Evolutionary conservation across 2,797 vertebrate genomes (phyloP).

Genomic region (Eulemur mongoz): DNA sequence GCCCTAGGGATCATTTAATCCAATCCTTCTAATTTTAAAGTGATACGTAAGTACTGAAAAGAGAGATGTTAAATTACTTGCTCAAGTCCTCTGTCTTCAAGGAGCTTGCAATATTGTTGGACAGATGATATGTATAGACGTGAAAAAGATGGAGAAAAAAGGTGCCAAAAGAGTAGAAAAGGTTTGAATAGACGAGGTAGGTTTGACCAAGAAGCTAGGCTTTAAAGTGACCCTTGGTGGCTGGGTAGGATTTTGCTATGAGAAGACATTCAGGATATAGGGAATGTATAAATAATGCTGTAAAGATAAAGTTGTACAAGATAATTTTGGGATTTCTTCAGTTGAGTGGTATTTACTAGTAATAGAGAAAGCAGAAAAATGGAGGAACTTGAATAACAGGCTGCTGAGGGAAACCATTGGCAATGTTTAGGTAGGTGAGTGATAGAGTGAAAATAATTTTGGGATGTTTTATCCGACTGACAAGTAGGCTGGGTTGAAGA

Average conservation of each 20-base stretch:
- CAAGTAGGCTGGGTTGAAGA: conserved; percentile 2
- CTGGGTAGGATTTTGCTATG: conserved; percentile 3
- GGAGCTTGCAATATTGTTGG: background rate
- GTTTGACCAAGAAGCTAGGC: background rate
- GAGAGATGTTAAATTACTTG: background rate
- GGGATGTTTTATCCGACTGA: conserved; percentile 5
- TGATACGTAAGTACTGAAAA: background rate
- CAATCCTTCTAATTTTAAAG: conserved; percentile 8
- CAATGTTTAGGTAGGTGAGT: conserved; percentile 16
- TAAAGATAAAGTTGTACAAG: background rate
- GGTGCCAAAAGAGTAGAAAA: background rate
- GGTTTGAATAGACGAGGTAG: background rate
- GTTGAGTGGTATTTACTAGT: background rate
- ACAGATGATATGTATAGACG: background rate
- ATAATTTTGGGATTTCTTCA: background rate
- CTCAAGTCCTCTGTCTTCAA: conserved; percentile 12
- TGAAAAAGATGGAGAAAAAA: conserved; percentile 29
- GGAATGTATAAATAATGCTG: background rate
- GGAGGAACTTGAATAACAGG: background rate
- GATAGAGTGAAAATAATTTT: conserved; percentile 32
- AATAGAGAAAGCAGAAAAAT: conserved; percentile 23
- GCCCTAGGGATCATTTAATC: background rate
- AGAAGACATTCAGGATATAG: background rate
- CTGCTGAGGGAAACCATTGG: background rate
- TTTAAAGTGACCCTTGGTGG: background rate